Base-by-base conservation (phyloP, 2,797 vertebrate species). In the Anolis apletophallus region DNA sequence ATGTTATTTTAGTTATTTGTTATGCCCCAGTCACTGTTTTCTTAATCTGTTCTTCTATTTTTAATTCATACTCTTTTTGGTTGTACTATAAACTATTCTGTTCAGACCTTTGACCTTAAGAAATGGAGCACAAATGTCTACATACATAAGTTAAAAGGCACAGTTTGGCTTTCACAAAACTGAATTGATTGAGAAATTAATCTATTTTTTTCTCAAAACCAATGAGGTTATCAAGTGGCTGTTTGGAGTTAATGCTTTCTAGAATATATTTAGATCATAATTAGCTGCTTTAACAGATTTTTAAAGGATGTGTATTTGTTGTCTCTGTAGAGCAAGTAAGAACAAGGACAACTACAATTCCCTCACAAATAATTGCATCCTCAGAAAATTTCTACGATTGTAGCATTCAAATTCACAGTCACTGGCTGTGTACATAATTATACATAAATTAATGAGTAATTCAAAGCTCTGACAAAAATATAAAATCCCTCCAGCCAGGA, bases 391-490 rank as follows among this genome's bases (percentile, higher is more conserved):
- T 4, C 40, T 54, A 75, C 13, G 81, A 54, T 67, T 55, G 50
- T 81, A 75, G 26, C 50, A 67, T 86, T 75, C 55, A 54, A 75
- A 75, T 68, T 40, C 12, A 54, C 54, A 83, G 54, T 34, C 54
- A 71, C 16, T 11, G 40, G 19, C 34, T 71, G 17, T 50, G 75
- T 78, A 16, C 81, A 93, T 83, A 75, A 85, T 87, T 90, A 83
- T 77, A 71, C 83, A 90, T 86, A 90, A 78, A 82, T 81, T 79
- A 91, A 91, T 55, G 23, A 90, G 81, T 72, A 89, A 77, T 91
- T 91, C 71, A 91, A 91, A 93, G 85, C 76, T 74, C 40, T 83
- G 61, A 61, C 74, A 78, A 83, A 83, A 83, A 83, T 90, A 89
- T 85, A 86, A 84, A 50, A 3, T 78, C 69, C 71, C 83, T 54